Evolutionary conservation across 2,888 invertebrate species (phyloP), one percentile per base, ranked within the genome.

Genomic region (Uropetala carovei): DNA sequence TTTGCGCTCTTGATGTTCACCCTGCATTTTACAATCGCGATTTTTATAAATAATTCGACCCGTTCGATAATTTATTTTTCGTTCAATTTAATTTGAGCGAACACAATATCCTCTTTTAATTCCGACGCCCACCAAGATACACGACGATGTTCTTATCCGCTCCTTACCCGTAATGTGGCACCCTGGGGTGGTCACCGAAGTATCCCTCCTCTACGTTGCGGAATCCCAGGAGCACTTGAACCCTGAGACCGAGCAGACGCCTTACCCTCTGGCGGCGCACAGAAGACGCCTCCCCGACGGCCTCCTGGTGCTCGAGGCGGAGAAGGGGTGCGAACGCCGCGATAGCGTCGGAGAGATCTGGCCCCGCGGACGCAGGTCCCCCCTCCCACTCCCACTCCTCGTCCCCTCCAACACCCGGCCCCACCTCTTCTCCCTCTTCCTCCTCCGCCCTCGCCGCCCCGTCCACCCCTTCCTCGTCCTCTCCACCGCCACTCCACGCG

Each of bases 171-270:
- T 96, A 96, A 93, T 96, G 97, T 92, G 96, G 96, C 94, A 96
- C 95, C 93, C 96, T 96, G 93, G 96, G 96, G 93, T 97, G 97
- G 92, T 97, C 97, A 92, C 97, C 97, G 94, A 97, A 97, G 0
- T 97, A 97, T 93, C 96, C 96, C 94, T 97, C 97, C n/a, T 95
- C 60, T 64, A 68, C 95, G 94, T 96, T 96, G 13, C 96, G 95
- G 94, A 96, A 97, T 0, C 96, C 96, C 0, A 97, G 94, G 10
- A 97, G 95, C 0, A 96, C 95, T 95, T 97, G 96, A 2, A 96
- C 96, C 96, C 96, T 95, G 56, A 95, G 94, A 64, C 93, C 86
- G 57, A 92, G 16, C n/a, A 81, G 68, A 22, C 84, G 60, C 16
- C 59, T 30, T 13, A 91, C 92, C 57, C 81, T 91, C 30, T 92